phyloP scores from a whole-genome alignment of 2,888 invertebrate genomes.

The Galerucella calmariensis region DNA sequence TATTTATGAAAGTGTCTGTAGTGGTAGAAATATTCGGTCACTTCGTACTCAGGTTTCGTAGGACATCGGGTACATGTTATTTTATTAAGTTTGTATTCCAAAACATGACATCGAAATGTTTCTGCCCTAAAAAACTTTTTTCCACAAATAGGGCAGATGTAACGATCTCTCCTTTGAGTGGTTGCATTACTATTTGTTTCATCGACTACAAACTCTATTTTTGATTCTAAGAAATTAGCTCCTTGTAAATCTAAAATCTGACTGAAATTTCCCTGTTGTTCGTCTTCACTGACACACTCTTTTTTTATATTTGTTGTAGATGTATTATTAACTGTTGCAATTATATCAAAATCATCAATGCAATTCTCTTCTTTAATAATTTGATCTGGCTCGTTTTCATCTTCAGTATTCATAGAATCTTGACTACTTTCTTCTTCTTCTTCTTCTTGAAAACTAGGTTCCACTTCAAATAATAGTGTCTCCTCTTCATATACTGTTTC shows the following conservation, averaged over 20 bases:
- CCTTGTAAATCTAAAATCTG: slow-evolving; percentile 13
- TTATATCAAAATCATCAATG: background rate
- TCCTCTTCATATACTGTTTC: background rate
- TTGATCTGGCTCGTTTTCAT: background rate
- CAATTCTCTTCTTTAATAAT: background rate
- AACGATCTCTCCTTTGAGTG: background rate
- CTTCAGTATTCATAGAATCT: background rate
- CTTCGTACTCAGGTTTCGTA: slow-evolving; percentile 13
- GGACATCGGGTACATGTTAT: slow-evolving; percentile 18
- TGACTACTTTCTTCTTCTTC: background rate
- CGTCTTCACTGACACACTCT: background rate
- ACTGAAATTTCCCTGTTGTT: background rate
- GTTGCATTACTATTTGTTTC: background rate
- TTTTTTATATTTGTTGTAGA: background rate
- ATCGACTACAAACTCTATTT: slow-evolving; percentile 23
- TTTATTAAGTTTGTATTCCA: slow-evolving; percentile 15
- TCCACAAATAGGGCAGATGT: slow-evolving; percentile 23
- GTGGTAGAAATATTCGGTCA: slow-evolving; percentile 30
- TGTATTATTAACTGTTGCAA: no score
- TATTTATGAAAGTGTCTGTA: slow-evolving; percentile 35
- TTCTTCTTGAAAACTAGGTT: background rate
- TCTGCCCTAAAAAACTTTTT: slow-evolving; percentile 11
- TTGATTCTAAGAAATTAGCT: background rate
- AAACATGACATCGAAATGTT: slow-evolving; percentile 11
- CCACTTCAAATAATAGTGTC: background rate